Percentiles rank a stretch among this genome's conserved stretches.
phyloP scores from a whole-genome alignment of 2,888 invertebrate species.

The Drosophila atripex region DNA sequence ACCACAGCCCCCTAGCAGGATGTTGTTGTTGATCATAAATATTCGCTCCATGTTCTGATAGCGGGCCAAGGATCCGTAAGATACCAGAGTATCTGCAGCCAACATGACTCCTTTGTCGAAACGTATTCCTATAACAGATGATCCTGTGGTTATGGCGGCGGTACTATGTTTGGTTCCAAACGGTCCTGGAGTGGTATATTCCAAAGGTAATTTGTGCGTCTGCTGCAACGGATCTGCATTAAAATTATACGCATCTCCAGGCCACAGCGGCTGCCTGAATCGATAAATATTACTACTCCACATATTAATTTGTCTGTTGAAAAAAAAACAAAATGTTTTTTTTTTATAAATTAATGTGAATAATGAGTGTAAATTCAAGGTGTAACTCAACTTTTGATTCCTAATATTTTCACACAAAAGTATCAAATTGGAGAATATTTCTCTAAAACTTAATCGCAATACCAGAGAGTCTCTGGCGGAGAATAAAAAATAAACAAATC shows the following conservation, averaged over 20 bases:
- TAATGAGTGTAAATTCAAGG: background rate
- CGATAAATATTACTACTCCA: constrained; percentile 80
- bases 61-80: constrained; percentile 96
- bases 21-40: constrained; percentile 94
- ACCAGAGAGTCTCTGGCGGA: background rate
- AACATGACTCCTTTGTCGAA: constrained; percentile 95
- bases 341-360: background rate
- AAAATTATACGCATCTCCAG: constrained; percentile 91
- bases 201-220: constrained; percentile 73
- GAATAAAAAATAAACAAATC: background rate
- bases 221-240: constrained; percentile 84
- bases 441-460: background rate
- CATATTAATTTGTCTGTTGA: constrained; percentile 42
- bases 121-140: constrained; percentile 94
- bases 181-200: constrained; percentile 77
- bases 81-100: constrained; percentile 96
- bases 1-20: constrained; percentile 95
- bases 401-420: background rate
- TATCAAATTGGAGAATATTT: background rate
- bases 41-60: constrained; percentile 94
- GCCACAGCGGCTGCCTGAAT: constrained; percentile 86
- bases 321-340: background rate
- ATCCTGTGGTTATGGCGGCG: constrained; percentile 93
- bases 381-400: background rate
- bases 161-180: constrained; percentile 84